Base-by-base conservation (phyloP, 2,888 invertebrate genomes). In the Meganola albula region DNA sequence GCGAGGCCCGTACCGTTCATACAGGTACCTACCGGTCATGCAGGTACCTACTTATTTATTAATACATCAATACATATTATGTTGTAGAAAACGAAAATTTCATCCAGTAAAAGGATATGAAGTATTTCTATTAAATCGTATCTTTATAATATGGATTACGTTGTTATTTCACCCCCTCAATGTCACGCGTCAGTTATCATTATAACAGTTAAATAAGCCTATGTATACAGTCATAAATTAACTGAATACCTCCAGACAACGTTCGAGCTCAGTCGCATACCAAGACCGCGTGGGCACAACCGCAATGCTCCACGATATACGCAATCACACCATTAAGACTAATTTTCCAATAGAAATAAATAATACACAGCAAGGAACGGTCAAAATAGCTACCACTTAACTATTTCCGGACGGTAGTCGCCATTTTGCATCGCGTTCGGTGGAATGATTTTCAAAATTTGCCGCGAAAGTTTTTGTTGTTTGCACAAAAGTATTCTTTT, bases 291-390 rank as follows among this genome's bases (percentile, higher is more conserved):
- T 84, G 80, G 83, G 83, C 63, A n/a, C 20, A 20, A 20, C 20
- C 20, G 61, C 58, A 63, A 58, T 63, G 66, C 60, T 65, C 63
- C 54, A 46, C 48, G 39, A n/a, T 55, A 57, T n/a, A 69, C 68
- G 62, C 64, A 71, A 68, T 73, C 73, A 68, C 66, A 59, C 68
- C 63, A 74, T 78, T 77, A 76, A 69, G 69, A 53, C 74, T 77
- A 75, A 83, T 84, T 78, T 78, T 79, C 65, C 77, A 84, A 83
- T 82, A 83, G 69, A 82, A 79, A 74, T 78, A 82, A 74, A 78
- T 74, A 78, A 72, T 76, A 68, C 63, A 63, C 37, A 48, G 53
- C 54, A 52, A 63, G 63, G 59, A 68, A 61, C 68, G 68, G 74
- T 74, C 74, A 77, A 77, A 82, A 79, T 76, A 78, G 62, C 64